Percentiles rank a stretch among this genome's conserved stretches.
phyloP scores from a whole-genome alignment of 64 coral and sea anemone species.

The Trachythela sp. region DNA sequence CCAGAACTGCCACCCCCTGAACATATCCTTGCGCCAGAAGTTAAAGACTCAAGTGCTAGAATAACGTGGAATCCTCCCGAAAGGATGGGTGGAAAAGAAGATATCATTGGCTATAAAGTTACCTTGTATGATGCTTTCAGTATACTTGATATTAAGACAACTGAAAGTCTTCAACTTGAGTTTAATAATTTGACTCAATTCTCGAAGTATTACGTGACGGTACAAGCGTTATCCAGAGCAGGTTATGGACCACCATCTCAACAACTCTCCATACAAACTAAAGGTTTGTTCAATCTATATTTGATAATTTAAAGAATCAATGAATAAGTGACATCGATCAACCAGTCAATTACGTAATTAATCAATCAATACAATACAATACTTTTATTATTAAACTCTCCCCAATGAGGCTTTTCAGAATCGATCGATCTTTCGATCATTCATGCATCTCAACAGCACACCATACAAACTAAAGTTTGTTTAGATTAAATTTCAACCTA shows the following conservation, averaged over 20 bases:
- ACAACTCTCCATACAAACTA: not conserved
- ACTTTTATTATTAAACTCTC: too few species aligned
- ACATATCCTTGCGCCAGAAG: not conserved
- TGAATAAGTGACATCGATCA: not conserved
- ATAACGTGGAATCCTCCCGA: not conserved
- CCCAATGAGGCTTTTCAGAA: too few species aligned
- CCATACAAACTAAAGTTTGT: too few species aligned
- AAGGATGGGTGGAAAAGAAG: not conserved
- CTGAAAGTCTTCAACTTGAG: not conserved
- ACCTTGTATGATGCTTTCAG: not conserved
- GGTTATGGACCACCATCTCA: not conserved
- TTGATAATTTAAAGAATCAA: too few species aligned
- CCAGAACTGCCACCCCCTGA: not conserved
- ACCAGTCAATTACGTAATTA: too few species aligned
- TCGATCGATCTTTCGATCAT: too few species aligned
- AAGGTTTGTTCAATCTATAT: not conserved
- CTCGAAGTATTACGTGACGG: not conserved
- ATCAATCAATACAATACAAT: too few species aligned
- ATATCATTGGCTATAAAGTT: not conserved
- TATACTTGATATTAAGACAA: not conserved
- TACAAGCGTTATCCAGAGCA: not conserved
- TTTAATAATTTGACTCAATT: not conserved
- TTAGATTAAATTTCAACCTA: too few species aligned
- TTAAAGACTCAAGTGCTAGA: conserved; percentile 1
- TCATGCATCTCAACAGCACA: too few species aligned